These are phyloP conservation scores for Galeopterus variegatus DNA, from an alignment of 2,113 vertebrate species.

Conservation along the genomic window DNA sequence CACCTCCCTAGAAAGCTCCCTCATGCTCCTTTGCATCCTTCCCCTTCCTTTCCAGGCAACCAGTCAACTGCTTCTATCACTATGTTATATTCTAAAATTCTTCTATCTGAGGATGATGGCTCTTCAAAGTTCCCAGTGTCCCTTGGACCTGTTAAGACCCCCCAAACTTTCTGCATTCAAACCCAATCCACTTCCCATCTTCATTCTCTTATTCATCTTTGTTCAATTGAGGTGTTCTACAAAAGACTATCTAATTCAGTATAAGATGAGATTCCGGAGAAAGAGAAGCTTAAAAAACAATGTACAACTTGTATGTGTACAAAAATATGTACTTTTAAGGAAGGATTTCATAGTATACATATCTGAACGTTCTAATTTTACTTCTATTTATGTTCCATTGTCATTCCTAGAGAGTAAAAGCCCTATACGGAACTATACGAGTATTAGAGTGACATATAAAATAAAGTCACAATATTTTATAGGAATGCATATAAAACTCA, in stretches of 20 bases:
- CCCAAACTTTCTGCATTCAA: not conserved
- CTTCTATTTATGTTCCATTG: not conserved
- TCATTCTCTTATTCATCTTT: not conserved
- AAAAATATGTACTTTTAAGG: slow-evolving; percentile 20
- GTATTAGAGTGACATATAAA: not conserved
- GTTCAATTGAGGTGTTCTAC: slow-evolving; percentile 2
- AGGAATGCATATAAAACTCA: not conserved
- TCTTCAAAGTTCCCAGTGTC: not conserved
- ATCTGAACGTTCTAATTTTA: slow-evolving; percentile 39
- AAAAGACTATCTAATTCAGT: not conserved
- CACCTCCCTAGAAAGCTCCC: not conserved
- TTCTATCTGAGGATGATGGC: not conserved
- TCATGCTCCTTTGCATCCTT: not conserved
- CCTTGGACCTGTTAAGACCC: not conserved
- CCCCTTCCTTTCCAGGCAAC: not conserved
- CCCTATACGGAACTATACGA: not conserved
- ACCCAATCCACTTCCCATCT: not conserved
- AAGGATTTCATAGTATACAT: not conserved
- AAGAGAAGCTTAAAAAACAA: not conserved
- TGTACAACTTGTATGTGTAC: not conserved
- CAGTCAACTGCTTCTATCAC: not conserved
- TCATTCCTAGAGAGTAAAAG: slow-evolving; percentile 16
- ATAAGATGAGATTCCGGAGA: not conserved
- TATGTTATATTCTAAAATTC: not conserved
- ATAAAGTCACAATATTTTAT: not conserved